Percentiles rank a stretch among this genome's conserved stretches.
These are phyloP conservation scores for Scaptomyza caliginosa DNA, from an alignment of 2,888 invertebrate species.

Conservation along the genomic window DNA sequence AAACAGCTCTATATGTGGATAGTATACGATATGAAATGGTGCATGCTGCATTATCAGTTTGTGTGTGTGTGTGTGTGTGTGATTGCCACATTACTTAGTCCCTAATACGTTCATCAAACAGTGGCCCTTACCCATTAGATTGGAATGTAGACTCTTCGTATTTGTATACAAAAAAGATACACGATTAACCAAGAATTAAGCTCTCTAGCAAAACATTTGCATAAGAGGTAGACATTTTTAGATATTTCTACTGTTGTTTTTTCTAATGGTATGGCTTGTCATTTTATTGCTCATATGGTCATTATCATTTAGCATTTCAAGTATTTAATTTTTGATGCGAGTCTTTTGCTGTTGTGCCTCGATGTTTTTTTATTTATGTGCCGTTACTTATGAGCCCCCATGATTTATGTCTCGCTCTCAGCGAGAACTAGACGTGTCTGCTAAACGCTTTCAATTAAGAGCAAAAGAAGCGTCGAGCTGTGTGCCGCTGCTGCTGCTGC, in stretches of 20 bases:
- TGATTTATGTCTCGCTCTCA: constrained; percentile 65
- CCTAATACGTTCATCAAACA: constrained; percentile 62
- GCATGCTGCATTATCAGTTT: constrained; percentile 53
- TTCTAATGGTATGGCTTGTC: neutral
- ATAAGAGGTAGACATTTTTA: constrained; percentile 2
- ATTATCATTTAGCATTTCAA: constrained; percentile 38
- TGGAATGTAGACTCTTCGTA: constrained; percentile 13
- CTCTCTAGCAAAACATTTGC: constrained; percentile 6
- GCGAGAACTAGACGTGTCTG: constrained; percentile 57
- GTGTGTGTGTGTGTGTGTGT: too few species aligned
- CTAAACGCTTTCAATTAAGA: constrained; percentile 80
- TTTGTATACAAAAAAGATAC: constrained; percentile 3
- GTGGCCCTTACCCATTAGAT: constrained; percentile 35
- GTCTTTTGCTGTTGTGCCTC: constrained; percentile 57
- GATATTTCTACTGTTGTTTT: neutral
- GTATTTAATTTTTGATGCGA: constrained; percentile 29
- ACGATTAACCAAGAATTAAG: neutral
- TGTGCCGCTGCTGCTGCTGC: neutral
- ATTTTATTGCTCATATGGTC: constrained; percentile 21
- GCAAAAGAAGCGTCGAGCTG: constrained; percentile 41
- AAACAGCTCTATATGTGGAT: constrained; percentile 71
- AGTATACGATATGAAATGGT: constrained; percentile 37
- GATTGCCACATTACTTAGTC: constrained; percentile 57
- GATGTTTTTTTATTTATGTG: constrained; percentile 67
- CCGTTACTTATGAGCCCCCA: constrained; percentile 74